Evolutionary conservation across 2,888 invertebrate species (phyloP).

Genomic region (Heteromurus nitidus): DNA sequence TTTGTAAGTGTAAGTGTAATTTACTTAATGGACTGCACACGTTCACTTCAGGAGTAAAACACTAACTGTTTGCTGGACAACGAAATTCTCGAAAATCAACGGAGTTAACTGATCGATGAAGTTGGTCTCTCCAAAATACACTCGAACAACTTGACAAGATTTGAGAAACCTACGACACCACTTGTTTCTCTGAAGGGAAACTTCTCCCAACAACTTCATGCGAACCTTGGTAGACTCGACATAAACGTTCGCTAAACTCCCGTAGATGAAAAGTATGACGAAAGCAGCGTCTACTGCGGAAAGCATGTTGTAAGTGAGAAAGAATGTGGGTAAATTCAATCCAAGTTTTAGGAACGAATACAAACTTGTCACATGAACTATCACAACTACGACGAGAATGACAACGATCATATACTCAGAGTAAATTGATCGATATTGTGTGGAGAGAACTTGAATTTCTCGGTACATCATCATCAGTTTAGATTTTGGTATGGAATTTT

Average conservation of each 20-base stretch:
- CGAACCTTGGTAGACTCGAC: neutral
- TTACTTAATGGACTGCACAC: too few relatives aligned
- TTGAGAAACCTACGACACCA: slow-evolving; percentile 5
- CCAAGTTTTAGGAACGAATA: neutral
- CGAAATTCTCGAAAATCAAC: neutral
- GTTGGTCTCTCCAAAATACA: slow-evolving; percentile 15
- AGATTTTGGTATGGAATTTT: neutral
- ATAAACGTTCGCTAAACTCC: slow-evolving; percentile 4
- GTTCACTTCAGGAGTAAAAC: slow-evolving; percentile 3
- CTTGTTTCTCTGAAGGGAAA: neutral
- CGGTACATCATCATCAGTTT: neutral
- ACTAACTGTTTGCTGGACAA: neutral
- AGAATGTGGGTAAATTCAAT: neutral
- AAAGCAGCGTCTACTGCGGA: neutral
- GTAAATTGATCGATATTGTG: neutral
- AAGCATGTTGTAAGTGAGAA: neutral
- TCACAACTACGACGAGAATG: neutral
- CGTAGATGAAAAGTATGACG: slow-evolving; percentile 2
- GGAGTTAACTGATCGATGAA: slow-evolving; percentile 13
- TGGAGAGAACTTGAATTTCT: slow-evolving; percentile 7
- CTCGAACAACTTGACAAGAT: neutral
- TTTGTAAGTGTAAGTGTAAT: too few relatives aligned
- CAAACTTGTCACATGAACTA: neutral
- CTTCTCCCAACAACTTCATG: neutral
- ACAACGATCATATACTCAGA: neutral